Conservation (phyloP, 2,113 vertebrate species). For the Theristicus caerulescens region DNA sequence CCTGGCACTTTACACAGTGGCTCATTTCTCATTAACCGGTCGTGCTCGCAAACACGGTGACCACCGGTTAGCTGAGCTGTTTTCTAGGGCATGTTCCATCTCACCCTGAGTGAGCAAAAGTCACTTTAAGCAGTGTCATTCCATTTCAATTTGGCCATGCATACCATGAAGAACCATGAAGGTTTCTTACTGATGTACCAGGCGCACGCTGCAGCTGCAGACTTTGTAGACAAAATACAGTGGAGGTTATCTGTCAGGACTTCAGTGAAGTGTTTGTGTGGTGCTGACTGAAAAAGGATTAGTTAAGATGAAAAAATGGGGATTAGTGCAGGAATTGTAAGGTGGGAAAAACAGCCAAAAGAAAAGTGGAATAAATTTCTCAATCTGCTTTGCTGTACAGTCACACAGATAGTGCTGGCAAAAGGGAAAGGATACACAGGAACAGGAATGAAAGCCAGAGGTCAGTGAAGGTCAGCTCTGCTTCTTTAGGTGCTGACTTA, state of each 20-base stretch:
- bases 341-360: not conserved
- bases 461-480: not conserved
- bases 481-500: not conserved
- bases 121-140: not conserved
- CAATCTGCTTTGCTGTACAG: not conserved
- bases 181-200: not conserved
- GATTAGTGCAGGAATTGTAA: not conserved
- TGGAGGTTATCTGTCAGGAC: not conserved
- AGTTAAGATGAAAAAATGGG: not conserved
- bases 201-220: not conserved
- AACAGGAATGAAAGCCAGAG: not conserved
- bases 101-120: not conserved
- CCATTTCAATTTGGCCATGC: not conserved
- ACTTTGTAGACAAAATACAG: not conserved
- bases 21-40: not conserved
- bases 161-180: not conserved
- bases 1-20: not conserved
- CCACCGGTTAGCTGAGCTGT: not conserved
- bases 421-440: not conserved
- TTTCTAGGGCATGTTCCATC: not conserved
- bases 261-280: not conserved
- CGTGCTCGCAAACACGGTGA: accelerated
- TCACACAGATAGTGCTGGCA: not conserved
- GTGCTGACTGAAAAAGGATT: not conserved
- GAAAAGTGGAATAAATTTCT: not conserved